phyloP scores from a whole-genome alignment of 2,797 vertebrate species.

The Esox lucius region DNA sequence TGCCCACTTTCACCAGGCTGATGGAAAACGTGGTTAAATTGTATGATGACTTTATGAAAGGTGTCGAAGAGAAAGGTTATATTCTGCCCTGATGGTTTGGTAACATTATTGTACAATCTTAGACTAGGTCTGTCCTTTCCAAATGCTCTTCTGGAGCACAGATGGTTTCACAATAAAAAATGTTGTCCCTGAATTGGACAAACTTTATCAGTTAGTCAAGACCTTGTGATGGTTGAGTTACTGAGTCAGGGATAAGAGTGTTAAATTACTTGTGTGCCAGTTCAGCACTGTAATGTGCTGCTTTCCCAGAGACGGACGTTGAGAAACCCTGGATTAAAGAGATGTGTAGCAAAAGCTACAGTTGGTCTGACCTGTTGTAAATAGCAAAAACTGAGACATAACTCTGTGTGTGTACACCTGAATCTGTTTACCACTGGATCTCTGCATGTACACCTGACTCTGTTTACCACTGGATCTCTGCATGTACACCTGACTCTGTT shows the following conservation, averaged over 20 bases:
- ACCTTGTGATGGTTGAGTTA: too few species aligned
- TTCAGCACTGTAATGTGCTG: too few species aligned
- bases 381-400: too few species aligned
- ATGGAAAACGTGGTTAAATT: not conserved
- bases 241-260: too few species aligned
- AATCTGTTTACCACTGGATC: not conserved
- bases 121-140: too few species aligned
- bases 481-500: conserved; percentile 4
- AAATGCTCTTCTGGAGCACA: too few species aligned
- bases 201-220: too few species aligned
- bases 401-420: conserved; percentile 6
- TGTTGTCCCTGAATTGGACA: too few species aligned
- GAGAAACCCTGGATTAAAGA: not conserved
- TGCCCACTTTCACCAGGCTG: not conserved
- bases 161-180: too few species aligned
- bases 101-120: not conserved
- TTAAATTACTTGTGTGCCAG: too few species aligned
- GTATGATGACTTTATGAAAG: not conserved
- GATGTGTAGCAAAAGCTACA: not conserved
- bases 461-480: not conserved
- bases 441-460: conserved; percentile 1
- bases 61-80: not conserved
- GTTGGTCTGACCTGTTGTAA: not conserved
- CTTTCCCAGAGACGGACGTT: too few species aligned
- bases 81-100: not conserved